Base-by-base conservation (phyloP, 2,888 invertebrate species). In the Zelleria hepariella region DNA sequence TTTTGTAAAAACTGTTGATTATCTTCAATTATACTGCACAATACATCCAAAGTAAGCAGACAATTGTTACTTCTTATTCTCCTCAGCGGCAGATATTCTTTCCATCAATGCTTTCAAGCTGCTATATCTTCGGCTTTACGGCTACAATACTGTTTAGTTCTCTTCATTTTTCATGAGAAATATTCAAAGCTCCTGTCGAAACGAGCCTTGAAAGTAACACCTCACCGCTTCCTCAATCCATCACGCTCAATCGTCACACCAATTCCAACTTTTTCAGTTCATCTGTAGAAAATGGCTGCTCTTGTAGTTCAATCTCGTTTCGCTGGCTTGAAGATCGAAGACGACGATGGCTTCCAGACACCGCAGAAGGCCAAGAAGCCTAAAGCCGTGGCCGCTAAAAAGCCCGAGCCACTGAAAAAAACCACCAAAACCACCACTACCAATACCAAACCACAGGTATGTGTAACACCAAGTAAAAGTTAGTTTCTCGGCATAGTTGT, bases 311-410 rank as follows among this genome's bases (percentile, higher is more conserved):
- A 93, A 64, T 94, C 94, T 24, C 89, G 94, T 68, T 95, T 94
- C 80, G 92, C 94, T 61, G 92, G 93, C 64, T 87, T 95, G 58
- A 92, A 92, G 78, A 91, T 94, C 60, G 94, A 94, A 70, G 94
- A 93, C 68, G 94, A 94, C 66, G 94, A 93, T 64, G 80, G 80
- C 48, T 23, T 24, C 57, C 71, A 73, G 66, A 72, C 81, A 61
- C 67, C 77, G 15, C 88, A 86, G 71, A 90, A 89, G 68, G 67
- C 64, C 60, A 85, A 82, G 72, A 71, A 64, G 59, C 63, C 64
- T 54, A 65, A 64, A n/a, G 64, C 69, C 51, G 70, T 64, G 59
- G 63, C 64, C 57, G 65, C 65, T 15, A 86, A 83, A 67, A 86
- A 84, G 64, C 59, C 70, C 21, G 86, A 86, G 56, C 73, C 78